These are phyloP conservation scores for Salarias fasciatus DNA, from an alignment of 2,797 vertebrate genomes.

Conservation along the genomic window DNA sequence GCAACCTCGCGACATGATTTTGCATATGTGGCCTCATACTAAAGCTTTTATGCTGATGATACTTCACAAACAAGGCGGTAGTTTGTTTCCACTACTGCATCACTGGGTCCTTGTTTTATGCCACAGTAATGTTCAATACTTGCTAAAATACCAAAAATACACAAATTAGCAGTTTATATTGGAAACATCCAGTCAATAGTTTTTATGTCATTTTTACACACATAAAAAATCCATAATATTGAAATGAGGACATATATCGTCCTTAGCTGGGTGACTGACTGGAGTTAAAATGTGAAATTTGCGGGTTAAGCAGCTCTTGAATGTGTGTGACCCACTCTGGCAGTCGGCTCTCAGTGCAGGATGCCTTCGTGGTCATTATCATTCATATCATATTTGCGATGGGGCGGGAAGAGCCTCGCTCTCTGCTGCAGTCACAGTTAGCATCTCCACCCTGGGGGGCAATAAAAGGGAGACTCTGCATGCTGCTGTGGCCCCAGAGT, in stretches of 20 bases:
- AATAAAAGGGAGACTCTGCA: slow-evolving; percentile 6
- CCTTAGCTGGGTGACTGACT: not conserved
- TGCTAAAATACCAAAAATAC: too few relatives aligned
- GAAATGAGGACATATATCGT: not conserved
- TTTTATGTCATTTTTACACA: too few relatives aligned
- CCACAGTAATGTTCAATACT: too few relatives aligned
- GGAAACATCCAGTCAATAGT: too few relatives aligned
- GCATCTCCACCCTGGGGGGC: slow-evolving; percentile 22
- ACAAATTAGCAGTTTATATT: too few relatives aligned
- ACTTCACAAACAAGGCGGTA: too few relatives aligned
- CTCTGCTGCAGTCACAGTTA: slow-evolving; percentile 30
- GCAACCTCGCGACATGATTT: too few relatives aligned
- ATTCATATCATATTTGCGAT: slow-evolving; percentile 41
- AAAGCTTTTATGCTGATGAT: too few relatives aligned
- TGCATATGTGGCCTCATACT: too few relatives aligned
- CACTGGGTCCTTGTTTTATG: too few relatives aligned
- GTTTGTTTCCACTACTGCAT: too few relatives aligned
- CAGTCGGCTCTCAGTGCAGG: slow-evolving; percentile 14
- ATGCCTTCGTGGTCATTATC: slow-evolving; percentile 40
- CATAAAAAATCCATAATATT: slow-evolving; percentile 3
- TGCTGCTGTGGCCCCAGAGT: slow-evolving; percentile 38
- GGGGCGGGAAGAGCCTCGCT: slow-evolving; percentile 11
- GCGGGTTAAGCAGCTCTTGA: slow-evolving; percentile 31
- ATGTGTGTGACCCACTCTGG: slow-evolving; percentile 22
- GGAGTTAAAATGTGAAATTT: slow-evolving; percentile 5